phyloP scores from a whole-genome alignment of 2,888 invertebrate genomes.

The Mamestra brassicae region DNA sequence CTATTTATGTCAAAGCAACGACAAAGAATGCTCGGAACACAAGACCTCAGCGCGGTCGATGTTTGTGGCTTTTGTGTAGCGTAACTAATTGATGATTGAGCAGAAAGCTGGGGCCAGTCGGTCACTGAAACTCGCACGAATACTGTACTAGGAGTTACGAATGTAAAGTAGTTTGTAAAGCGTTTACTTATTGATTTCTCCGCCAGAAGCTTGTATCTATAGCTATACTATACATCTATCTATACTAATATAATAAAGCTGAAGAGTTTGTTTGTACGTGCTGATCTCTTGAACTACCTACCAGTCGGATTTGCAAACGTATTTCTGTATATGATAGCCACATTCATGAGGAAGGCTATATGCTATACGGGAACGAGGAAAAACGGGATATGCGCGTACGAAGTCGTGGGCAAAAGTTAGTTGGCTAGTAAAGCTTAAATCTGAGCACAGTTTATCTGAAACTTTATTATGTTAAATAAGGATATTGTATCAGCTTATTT shows the following conservation, averaged over 20 bases:
- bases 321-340: too few relatives aligned
- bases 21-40: slow-evolving; percentile 37
- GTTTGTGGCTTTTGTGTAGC: background rate
- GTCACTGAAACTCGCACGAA: background rate
- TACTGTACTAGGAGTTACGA: background rate
- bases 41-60: slow-evolving; percentile 34
- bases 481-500: too few relatives aligned
- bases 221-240: too few relatives aligned
- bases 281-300: too few relatives aligned
- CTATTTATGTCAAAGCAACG: slow-evolving; percentile 35
- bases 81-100: background rate
- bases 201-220: too few relatives aligned
- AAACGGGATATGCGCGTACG: too few relatives aligned
- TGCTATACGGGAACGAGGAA: too few relatives aligned
- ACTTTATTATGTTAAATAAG: background rate
- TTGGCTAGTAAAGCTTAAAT: background rate
- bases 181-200: background rate
- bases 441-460: background rate
- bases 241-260: too few relatives aligned
- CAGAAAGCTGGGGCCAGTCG: background rate
- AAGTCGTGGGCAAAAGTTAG: too few relatives aligned
- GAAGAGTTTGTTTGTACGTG: too few relatives aligned
- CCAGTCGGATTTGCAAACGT: too few relatives aligned
- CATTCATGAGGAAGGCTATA: too few relatives aligned
- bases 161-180: background rate